Evolutionary conservation across 2,797 vertebrate species (phyloP).

Genomic region (Cryptoprocta ferox): DNA sequence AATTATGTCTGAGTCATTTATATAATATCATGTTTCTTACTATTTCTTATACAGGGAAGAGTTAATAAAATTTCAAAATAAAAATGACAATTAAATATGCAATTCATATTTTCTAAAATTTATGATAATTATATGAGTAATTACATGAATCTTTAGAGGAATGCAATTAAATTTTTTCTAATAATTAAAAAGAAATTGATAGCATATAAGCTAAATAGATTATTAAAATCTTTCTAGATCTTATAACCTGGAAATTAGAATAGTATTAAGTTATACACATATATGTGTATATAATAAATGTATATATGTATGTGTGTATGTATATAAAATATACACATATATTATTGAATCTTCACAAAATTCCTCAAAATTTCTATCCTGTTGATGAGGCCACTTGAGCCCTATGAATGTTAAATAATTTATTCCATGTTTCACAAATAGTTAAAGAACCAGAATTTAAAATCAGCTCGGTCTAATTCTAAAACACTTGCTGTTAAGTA

Average conservation of each 20-base stretch:
- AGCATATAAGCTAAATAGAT: neutral
- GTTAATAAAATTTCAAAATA: neutral
- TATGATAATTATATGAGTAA: neutral
- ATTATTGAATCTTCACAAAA: neutral
- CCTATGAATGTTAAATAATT: neutral
- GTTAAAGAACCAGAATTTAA: neutral
- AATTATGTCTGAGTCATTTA: neutral
- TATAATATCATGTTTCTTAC: neutral
- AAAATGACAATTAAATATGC: neutral
- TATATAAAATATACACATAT: neutral
- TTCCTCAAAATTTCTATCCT: neutral
- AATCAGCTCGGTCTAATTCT: neutral
- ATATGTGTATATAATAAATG: neutral
- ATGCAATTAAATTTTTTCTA: neutral
- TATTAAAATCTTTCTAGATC: neutral
- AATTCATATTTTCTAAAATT: neutral
- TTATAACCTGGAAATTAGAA: neutral
- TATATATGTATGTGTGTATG: neutral
- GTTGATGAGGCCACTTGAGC: neutral
- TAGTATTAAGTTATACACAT: neutral
- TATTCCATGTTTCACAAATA: neutral
- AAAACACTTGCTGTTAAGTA: neutral
- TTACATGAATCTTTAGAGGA: neutral
- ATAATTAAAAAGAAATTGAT: neutral
- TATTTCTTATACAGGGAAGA: neutral